Conservation (phyloP, 2,113 vertebrate genomes). For the Pungitius pungitius region DNA sequence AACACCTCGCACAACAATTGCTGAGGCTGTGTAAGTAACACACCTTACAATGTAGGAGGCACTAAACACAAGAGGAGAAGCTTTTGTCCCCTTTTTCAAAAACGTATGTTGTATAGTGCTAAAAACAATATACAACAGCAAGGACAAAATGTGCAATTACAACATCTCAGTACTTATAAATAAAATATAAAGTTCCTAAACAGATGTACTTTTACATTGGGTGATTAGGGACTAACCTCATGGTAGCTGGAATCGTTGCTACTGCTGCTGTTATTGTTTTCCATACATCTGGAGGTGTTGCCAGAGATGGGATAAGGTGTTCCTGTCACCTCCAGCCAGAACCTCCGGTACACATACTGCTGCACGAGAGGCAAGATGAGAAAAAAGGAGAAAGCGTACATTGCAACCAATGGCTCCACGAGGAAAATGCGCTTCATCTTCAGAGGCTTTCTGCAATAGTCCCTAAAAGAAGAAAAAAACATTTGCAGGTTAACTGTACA, state of each 20-base stretch:
- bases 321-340: constrained; percentile 88
- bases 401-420: constrained; percentile 88
- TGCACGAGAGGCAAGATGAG: constrained; percentile 81
- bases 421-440: constrained; percentile 83
- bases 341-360: constrained; percentile 89
- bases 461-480: background rate
- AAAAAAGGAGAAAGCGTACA: constrained; percentile 84
- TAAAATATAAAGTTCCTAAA: background rate
- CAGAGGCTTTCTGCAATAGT: background rate
- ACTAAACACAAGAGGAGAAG: background rate
- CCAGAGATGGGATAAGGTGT: constrained; percentile 73
- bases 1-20: background rate
- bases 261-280: constrained; percentile 35
- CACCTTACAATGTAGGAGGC: background rate
- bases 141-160: background rate
- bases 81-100: background rate
- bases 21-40: background rate
- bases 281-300: constrained; percentile 79
- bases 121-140: background rate
- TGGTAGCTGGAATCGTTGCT: constrained; percentile 64
- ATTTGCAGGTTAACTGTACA: constrained; percentile 7
- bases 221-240: constrained; percentile 56
- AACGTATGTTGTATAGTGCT: background rate
- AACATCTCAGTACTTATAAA: background rate
- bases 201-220: background rate